Evolutionary conservation across 1,140 invertebrate species (phyloP).

Genomic region (Hirudo medicinalis): DNA sequence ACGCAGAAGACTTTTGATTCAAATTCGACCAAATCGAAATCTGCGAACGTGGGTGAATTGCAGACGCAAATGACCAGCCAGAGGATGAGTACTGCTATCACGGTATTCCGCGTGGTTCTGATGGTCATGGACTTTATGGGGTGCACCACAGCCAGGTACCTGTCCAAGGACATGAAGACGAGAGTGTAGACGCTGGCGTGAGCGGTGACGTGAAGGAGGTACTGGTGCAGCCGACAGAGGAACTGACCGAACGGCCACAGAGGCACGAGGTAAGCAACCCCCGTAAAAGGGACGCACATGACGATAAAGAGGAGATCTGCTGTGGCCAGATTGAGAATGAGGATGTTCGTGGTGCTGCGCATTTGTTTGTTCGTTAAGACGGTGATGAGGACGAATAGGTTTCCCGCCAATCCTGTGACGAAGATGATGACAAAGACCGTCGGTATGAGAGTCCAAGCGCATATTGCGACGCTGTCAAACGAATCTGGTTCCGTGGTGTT

Average conservation of each 20-base stretch:
- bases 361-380: slow-evolving; percentile 75
- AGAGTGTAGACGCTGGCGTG: slow-evolving; percentile 84
- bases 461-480: too few relatives aligned
- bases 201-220: slow-evolving; percentile 59
- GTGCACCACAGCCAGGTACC: slow-evolving; percentile 85
- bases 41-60: slow-evolving; percentile 58
- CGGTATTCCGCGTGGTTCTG: slow-evolving; percentile 71
- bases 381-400: slow-evolving; percentile 65
- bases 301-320: slow-evolving; percentile 86
- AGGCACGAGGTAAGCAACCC: slow-evolving; percentile 37
- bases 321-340: slow-evolving; percentile 67
- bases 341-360: slow-evolving; percentile 78
- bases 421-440: slow-evolving; percentile 75
- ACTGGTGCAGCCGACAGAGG: slow-evolving; percentile 77
- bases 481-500: too few relatives aligned
- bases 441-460: slow-evolving; percentile 48
- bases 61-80: slow-evolving; percentile 64
- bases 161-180: slow-evolving; percentile 84
- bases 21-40: slow-evolving; percentile 54
- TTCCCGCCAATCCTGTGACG: slow-evolving; percentile 71
- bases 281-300: slow-evolving; percentile 69
- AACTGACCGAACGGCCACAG: slow-evolving; percentile 74
- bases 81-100: slow-evolving; percentile 49
- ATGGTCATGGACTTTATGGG: slow-evolving; percentile 74
- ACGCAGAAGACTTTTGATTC: slow-evolving; percentile 45